phyloP scores from a whole-genome alignment of 2,113 vertebrate species.

The Chelonoidis abingdonii region DNA sequence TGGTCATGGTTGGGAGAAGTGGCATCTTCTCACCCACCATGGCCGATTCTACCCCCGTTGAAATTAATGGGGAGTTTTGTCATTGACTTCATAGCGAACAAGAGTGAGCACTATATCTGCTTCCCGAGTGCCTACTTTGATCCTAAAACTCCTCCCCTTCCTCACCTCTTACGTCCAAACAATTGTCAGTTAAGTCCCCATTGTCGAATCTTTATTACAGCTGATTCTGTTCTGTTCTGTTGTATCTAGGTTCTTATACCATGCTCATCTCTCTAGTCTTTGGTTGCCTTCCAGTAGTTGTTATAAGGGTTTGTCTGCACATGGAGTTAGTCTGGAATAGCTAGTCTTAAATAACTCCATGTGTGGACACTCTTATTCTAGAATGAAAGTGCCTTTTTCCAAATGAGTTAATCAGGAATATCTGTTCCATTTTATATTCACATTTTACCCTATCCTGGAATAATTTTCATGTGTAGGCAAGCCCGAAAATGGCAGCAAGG shows the following conservation, averaged over 20 bases:
- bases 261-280: neutral
- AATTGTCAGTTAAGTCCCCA: neutral
- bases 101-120: neutral
- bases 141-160: neutral
- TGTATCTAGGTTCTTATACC: neutral
- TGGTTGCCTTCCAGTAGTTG: neutral
- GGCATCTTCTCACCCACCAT: neutral
- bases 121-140: neutral
- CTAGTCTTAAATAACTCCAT: neutral
- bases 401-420: neutral
- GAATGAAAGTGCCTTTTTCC: neutral
- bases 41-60: neutral
- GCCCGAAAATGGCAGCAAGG: neutral
- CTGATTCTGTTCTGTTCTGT: neutral
- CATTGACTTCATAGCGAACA: neutral
- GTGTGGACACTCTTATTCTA: neutral
- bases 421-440: neutral
- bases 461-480: neutral
- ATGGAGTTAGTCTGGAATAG: neutral
- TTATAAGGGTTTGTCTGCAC: neutral
- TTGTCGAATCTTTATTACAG: neutral
- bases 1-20: neutral
- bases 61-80: neutral
- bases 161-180: conserved; percentile 13
- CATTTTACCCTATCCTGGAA: neutral